Evolutionary conservation across 1,140 invertebrate species (phyloP).

Genomic region (Orius insidiosus): DNA sequence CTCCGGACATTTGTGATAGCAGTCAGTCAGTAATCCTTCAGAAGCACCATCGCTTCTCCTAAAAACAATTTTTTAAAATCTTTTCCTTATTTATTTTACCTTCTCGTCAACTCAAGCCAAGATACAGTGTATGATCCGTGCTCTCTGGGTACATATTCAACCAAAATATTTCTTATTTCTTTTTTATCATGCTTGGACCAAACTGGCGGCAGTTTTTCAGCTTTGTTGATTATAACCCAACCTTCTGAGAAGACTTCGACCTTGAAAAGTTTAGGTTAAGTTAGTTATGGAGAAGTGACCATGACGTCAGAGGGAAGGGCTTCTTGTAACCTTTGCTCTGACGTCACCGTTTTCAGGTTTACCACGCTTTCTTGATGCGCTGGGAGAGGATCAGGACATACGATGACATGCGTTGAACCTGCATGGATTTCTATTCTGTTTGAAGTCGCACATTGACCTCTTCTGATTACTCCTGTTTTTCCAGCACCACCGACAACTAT

Average conservation of each 20-base stretch:
- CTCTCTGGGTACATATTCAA: constrained; percentile 59
- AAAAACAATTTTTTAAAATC: constrained; percentile 14
- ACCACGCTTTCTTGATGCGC: constrained; percentile 36
- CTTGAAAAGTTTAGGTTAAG: constrained; percentile 16
- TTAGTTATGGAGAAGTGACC: background rate
- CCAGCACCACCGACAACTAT: constrained; percentile 30
- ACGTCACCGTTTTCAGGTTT: constrained; percentile 10
- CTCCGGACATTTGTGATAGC: constrained; percentile 63
- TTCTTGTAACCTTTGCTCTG: too few species aligned
- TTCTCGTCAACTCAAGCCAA: constrained; percentile 64
- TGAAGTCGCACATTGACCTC: constrained; percentile 39
- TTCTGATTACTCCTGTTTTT: constrained; percentile 23
- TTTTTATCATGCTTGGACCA: constrained; percentile 37
- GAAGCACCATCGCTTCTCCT: constrained; percentile 27
- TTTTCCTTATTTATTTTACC: constrained; percentile 30
- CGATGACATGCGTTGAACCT: constrained; percentile 42
- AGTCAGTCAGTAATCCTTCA: constrained; percentile 46
- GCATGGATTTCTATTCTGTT: constrained; percentile 57
- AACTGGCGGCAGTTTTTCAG: constrained; percentile 23
- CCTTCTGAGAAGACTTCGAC: constrained; percentile 65
- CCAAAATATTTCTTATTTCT: constrained; percentile 45
- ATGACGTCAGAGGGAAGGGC: too few species aligned
- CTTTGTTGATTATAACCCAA: constrained; percentile 38
- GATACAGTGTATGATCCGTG: constrained; percentile 53
- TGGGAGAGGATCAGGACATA: constrained; percentile 42